A percentile compares a stretch with the other conserved stretches of the same genome.
phyloP scores from a whole-genome alignment of 2,113 vertebrate genomes.

The Tamias sibiricus region DNA sequence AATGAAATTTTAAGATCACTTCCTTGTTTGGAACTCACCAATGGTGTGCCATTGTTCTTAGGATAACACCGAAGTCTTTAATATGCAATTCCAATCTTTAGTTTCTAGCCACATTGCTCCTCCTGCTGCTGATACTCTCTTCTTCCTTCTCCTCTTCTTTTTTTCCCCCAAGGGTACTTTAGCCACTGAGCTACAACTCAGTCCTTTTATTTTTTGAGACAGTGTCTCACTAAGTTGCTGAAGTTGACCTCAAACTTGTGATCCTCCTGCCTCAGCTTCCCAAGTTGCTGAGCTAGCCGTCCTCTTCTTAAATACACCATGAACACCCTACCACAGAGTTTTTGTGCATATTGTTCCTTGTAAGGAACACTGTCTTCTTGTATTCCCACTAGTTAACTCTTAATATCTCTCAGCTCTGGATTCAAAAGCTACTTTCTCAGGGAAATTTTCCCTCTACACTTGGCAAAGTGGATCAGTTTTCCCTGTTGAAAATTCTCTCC shows the following conservation, averaged over 20 bases:
- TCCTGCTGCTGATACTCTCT: background rate
- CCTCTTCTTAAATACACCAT: background rate
- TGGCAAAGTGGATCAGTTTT: background rate
- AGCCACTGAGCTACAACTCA: no score
- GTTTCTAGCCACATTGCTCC: background rate
- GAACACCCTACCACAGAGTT: background rate
- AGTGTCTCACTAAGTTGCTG: background rate
- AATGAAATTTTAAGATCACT: background rate
- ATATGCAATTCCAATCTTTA: background rate
- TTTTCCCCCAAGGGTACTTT: no score
- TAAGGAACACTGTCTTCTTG: background rate
- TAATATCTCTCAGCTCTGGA: background rate
- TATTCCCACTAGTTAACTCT: background rate
- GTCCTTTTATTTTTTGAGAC: background rate
- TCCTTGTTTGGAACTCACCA: background rate
- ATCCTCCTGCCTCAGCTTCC: background rate
- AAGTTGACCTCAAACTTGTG: background rate
- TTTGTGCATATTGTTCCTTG: background rate
- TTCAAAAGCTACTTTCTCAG: background rate
- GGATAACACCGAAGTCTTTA: background rate
- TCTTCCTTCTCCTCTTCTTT: no score
- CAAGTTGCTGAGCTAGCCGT: no score
- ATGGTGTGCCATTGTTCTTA: background rate
- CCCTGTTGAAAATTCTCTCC: background rate
- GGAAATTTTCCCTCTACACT: background rate